phyloP scores from a whole-genome alignment of 1,140 invertebrate genomes.

The Palaemon carinicauda region DNA sequence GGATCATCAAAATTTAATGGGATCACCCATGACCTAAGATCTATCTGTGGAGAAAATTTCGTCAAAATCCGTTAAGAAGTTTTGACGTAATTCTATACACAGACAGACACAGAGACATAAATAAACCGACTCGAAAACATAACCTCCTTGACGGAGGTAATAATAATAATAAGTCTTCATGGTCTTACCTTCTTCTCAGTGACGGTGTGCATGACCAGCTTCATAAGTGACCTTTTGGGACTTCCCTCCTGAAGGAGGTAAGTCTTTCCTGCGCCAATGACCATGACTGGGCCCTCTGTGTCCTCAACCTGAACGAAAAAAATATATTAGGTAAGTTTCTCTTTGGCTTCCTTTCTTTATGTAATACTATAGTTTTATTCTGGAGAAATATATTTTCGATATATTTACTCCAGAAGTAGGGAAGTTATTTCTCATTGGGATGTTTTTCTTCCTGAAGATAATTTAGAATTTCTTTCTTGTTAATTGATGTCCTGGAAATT shows the following conservation, averaged over 20 bases:
- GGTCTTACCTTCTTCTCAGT: conserved; percentile 56
- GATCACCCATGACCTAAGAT: no score
- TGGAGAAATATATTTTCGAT: not conserved
- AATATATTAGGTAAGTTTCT: not conserved
- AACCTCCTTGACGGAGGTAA: no score
- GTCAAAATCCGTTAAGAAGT: no score
- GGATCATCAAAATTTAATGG: no score
- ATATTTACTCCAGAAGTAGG: not conserved
- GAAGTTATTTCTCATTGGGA: no score
- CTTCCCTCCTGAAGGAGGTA: conserved; percentile 75
- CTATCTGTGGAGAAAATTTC: no score
- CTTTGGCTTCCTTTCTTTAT: not conserved
- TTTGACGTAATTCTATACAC: no score
- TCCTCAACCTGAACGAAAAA: conserved; percentile 60
- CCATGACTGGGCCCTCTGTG: conserved; percentile 71
- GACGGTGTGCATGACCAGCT: conserved; percentile 54
- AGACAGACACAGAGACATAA: no score
- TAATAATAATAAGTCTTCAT: not conserved
- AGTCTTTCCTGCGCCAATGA: conserved; percentile 76
- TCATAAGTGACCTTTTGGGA: conserved; percentile 73
- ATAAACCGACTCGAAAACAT: no score
- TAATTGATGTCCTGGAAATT: no score
- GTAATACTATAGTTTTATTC: not conserved
- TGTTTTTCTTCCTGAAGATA: no score
- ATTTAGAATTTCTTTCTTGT: no score